Base-by-base conservation (phyloP, 2,888 invertebrate species). In the Latrodectus elegans region DNA sequence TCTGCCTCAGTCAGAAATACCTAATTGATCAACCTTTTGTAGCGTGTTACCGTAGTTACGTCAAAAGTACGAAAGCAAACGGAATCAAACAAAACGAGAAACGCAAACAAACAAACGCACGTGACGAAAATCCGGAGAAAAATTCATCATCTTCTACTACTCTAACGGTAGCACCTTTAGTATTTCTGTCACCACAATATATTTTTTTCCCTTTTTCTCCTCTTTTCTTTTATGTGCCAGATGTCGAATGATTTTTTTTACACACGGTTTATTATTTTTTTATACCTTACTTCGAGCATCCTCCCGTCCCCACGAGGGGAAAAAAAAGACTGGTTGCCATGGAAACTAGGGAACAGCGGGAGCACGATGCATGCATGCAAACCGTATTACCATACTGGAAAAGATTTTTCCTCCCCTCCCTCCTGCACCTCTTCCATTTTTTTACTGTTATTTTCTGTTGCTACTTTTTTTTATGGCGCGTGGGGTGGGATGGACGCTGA, bases 321-420 rank as follows among this genome's bases (percentile, higher is more conserved):
- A 53, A 74, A 10, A 67, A 78, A 74, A 68, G 51, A 75, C 26
- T 12, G 38, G 82, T 82, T 70, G 49, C 75, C 79, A 80, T 86
- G 49, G 76, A 17, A 65, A 86, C 85, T 70, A 65, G 75, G 75
- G 80, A 86, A 79, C 80, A 75, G 67, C 75, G 72, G 72, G 74
- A 85, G 84, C 84, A 49, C 15, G 53, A 74, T 55, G 75, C 75
- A 75, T 65, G 60, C 68, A n/a, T 82, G 76, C 75, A 86, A 86
- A 86, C 85, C 80, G 64, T 86, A 86, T 86, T 86, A 86, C 85
- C 85, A 86, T 86, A 86, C 80, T 71, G 64, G 51, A 74, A 65
- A 68, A 71, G 67, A 76, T 49, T 70, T 79, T 70, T 85, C 80
- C 74, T 67, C 67, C 51, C 22, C 22, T n/a, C 38, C 1, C 38